A percentile compares a stretch with the other conserved stretches of the same genome.
Evolutionary conservation across 2,113 vertebrate species (phyloP).

Genomic region (Thamnaconus septentrionalis): DNA sequence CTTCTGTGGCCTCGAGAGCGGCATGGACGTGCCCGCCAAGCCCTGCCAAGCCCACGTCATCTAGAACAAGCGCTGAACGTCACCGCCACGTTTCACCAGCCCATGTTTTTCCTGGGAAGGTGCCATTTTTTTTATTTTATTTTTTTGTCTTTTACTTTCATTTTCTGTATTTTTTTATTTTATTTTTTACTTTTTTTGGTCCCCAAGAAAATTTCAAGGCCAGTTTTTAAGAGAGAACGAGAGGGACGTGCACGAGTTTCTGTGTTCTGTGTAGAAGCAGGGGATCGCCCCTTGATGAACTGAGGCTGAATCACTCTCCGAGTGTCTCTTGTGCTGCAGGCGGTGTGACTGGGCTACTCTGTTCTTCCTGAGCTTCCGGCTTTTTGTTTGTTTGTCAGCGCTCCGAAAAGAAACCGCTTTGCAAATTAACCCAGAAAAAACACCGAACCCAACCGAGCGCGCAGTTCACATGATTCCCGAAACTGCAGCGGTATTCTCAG

Average conservation of each 20-base stretch:
- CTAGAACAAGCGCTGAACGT: constrained; percentile 55
- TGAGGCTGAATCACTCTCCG: constrained; percentile 26
- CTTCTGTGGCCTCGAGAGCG: constrained; percentile 87
- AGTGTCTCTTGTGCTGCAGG: background rate
- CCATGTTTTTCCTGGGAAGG: background rate
- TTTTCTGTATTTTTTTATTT: background rate
- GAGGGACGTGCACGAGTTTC: constrained; percentile 19
- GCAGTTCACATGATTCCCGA: too few species aligned
- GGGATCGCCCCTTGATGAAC: constrained; percentile 31
- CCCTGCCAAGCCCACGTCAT: constrained; percentile 81
- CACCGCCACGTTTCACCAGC: background rate
- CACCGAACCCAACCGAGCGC: too few species aligned
- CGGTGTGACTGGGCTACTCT: too few species aligned
- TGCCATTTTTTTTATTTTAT: constrained; percentile 1
- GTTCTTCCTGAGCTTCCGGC: too few species aligned
- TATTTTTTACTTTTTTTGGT: background rate
- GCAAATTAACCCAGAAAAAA: too few species aligned
- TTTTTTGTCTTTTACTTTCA: constrained; percentile 2
- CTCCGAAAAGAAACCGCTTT: too few species aligned
- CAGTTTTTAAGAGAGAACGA: constrained; percentile 20
- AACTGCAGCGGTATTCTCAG: too few species aligned
- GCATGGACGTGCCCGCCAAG: constrained; percentile 80
- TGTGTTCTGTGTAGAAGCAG: constrained; percentile 54
- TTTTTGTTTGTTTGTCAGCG: too few species aligned
- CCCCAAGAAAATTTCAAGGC: constrained; percentile 39